These are phyloP conservation scores for Felis chaus DNA, from an alignment of 2,113 vertebrate species.

Conservation along the genomic window DNA sequence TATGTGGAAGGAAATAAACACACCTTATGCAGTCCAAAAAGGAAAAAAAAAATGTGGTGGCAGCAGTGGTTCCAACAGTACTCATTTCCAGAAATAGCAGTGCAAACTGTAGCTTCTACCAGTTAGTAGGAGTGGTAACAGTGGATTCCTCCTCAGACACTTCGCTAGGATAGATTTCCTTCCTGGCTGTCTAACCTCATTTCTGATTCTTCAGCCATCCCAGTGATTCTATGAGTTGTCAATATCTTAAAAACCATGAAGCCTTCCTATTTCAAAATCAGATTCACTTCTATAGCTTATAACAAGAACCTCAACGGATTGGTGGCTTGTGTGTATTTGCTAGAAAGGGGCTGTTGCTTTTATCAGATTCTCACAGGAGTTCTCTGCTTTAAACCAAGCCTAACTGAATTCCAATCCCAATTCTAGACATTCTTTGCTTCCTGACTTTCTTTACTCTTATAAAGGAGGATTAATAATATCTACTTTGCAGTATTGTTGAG, in stretches of 20 bases:
- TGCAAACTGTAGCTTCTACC: neutral
- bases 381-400: neutral
- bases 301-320: neutral
- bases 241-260: neutral
- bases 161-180: neutral
- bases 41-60: neutral
- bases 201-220: neutral
- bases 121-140: neutral
- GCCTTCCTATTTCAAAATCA: neutral
- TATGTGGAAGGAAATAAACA: conserved; percentile 48
- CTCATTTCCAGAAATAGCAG: neutral
- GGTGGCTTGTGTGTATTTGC: neutral
- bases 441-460: neutral
- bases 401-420: neutral
- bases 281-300: neutral
- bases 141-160: neutral
- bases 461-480: neutral
- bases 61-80: neutral
- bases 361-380: neutral
- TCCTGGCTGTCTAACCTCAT: neutral
- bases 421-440: neutral
- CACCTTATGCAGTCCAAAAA: neutral
- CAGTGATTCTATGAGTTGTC: neutral
- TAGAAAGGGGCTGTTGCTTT: neutral
- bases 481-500: neutral